Conservation (phyloP, 2,113 vertebrate genomes). For the Saguinus midas region DNA sequence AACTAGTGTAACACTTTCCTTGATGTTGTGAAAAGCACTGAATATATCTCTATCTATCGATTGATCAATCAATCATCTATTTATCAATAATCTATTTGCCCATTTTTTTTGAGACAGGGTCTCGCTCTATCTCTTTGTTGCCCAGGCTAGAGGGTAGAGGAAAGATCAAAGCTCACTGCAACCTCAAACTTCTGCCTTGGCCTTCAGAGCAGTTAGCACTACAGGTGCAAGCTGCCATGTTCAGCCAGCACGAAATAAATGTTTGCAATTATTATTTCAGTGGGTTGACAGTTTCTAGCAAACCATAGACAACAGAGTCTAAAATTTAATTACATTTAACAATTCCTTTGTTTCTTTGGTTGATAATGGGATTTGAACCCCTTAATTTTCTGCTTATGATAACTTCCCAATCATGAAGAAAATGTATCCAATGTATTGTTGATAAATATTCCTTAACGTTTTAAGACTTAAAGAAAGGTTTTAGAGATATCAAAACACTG, state of each 20-base stretch:
- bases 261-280: neutral
- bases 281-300: neutral
- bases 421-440: neutral
- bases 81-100: no score
- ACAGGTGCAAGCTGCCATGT: no score
- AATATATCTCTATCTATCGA: no score
- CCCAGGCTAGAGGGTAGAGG: no score
- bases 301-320: neutral
- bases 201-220: no score
- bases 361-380: neutral
- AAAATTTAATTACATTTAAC: conserved; percentile 5
- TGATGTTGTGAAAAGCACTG: neutral
- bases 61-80: no score
- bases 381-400: neutral
- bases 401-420: neutral
- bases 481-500: neutral
- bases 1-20: neutral
- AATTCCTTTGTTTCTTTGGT: neutral
- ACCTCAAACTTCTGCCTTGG: no score
- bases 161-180: no score
- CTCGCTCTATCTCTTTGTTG: no score
- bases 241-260: neutral
- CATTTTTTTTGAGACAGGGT: no score
- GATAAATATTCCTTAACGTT: neutral
- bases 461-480: neutral